These are phyloP conservation scores for Panagrolaimus sp. DNA, from an alignment of 1,140 invertebrate species.

Conservation along the genomic window DNA sequence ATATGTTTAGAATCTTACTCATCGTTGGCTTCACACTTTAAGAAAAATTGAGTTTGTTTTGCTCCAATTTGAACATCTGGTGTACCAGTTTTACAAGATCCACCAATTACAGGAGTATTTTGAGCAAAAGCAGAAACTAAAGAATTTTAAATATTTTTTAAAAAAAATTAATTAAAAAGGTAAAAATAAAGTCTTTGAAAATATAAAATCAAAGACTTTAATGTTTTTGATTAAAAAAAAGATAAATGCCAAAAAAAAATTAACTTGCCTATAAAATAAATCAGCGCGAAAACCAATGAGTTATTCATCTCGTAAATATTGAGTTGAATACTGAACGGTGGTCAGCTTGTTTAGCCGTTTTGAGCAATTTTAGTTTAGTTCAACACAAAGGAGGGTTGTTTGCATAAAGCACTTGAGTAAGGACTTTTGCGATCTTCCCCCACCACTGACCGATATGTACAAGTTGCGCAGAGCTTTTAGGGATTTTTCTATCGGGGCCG, in stretches of 20 bases:
- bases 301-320: constrained; percentile 13
- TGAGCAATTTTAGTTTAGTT: constrained; percentile 17
- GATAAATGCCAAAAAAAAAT: constrained; percentile 12
- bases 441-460: constrained; percentile 11
- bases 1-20: constrained; percentile 9
- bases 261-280: constrained; percentile 15
- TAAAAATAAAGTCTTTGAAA: constrained; percentile 3
- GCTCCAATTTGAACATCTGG: constrained; percentile 58
- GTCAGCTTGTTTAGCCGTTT: constrained; percentile 7
- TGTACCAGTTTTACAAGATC: constrained; percentile 50
- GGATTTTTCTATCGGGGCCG: not conserved
- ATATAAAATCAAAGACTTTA: constrained; percentile 1
- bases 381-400: constrained; percentile 9
- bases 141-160: not conserved
- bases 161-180: not conserved
- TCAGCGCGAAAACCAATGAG: constrained; percentile 13
- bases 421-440: not conserved
- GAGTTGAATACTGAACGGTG: constrained; percentile 15
- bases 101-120: constrained; percentile 56
- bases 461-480: constrained; percentile 15
- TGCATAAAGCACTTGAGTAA: constrained; percentile 1
- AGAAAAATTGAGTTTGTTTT: constrained; percentile 59
- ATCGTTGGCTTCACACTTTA: constrained; percentile 51
- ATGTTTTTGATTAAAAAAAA: not conserved
- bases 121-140: constrained; percentile 26